Percentiles rank a stretch among this genome's conserved stretches.
These are phyloP conservation scores for Odontamblyopus lacepedii DNA, from an alignment of 2,797 vertebrate genomes.

Conservation along the genomic window DNA sequence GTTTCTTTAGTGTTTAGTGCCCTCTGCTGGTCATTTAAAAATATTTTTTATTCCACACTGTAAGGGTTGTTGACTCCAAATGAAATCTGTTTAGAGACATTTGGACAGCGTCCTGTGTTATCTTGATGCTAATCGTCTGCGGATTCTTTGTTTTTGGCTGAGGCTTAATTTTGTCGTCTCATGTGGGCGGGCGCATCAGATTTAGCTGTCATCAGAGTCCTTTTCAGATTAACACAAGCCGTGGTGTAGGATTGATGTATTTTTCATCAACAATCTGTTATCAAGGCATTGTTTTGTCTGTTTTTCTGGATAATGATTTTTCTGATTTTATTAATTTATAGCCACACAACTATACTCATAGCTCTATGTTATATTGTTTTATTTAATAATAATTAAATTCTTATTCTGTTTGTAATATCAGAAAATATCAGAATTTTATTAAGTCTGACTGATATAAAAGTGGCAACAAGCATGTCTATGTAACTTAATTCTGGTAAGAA, in stretches of 20 bases:
- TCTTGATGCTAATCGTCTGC: slow-evolving; percentile 57
- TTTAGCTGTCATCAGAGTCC: not conserved
- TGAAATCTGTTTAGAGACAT: slow-evolving; percentile 16
- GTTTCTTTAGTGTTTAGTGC: slow-evolving; percentile 57
- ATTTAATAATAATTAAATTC: not conserved
- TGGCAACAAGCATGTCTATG: not conserved
- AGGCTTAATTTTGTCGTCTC: slow-evolving; percentile 4
- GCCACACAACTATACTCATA: not conserved
- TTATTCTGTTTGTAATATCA: not conserved
- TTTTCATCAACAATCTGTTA: slow-evolving; percentile 3
- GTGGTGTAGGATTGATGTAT: not conserved
- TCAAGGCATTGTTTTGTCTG: not conserved
- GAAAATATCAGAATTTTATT: not conserved
- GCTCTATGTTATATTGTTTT: not conserved
- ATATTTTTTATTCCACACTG: not conserved
- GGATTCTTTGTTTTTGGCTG: slow-evolving; percentile 37
- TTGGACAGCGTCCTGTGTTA: slow-evolving; percentile 6
- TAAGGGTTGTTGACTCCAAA: slow-evolving; percentile 12
- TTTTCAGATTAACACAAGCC: slow-evolving; percentile 4
- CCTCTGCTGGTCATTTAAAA: slow-evolving; percentile 68
- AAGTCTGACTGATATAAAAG: not conserved
- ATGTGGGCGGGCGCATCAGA: not conserved
- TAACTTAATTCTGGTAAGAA: no score
- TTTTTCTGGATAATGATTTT: not conserved
- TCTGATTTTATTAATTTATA: not conserved